Percentiles rank a stretch among this genome's conserved stretches.
phyloP scores from a whole-genome alignment of 2,888 invertebrate species.

The Camptogramma bilineatum region DNA sequence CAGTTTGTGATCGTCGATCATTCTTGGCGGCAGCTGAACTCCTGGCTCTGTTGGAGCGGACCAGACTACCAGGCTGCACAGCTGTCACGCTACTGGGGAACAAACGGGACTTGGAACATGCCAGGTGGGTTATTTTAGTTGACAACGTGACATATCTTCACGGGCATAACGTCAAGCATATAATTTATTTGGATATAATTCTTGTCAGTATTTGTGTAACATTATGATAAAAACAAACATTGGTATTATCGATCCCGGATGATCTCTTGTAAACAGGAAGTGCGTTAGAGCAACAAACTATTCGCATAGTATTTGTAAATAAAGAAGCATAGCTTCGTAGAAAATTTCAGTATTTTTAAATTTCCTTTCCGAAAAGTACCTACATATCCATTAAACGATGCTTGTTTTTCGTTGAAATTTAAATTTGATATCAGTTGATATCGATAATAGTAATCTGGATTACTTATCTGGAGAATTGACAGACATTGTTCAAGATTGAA shows the following conservation, averaged over 20 bases:
- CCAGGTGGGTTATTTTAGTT: constrained; percentile 82
- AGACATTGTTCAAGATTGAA: too few species aligned
- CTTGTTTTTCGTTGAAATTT: too few species aligned
- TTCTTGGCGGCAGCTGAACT: constrained; percentile 91
- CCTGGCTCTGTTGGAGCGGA: constrained; percentile 88
- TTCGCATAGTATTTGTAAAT: too few species aligned
- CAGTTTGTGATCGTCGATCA: constrained; percentile 90
- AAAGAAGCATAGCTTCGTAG: too few species aligned
- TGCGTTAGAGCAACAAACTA: not conserved
- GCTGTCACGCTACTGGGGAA: constrained; percentile 92
- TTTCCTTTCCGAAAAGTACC: too few species aligned
- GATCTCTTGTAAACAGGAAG: not conserved
- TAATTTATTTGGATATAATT: not conserved
- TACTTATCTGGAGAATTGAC: too few species aligned
- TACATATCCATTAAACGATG: too few species aligned
- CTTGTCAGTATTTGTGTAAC: not conserved
- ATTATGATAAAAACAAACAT: not conserved
- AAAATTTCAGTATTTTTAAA: not conserved
- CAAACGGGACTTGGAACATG: constrained; percentile 92
- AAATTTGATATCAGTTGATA: too few species aligned
- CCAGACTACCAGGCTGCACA: constrained; percentile 90
- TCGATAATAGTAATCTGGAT: too few species aligned
- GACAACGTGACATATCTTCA: not conserved
- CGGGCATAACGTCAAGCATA: not conserved
- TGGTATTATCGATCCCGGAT: not conserved